Evolutionary conservation across 2,797 vertebrate genomes (phyloP), one percentile per base, ranked within the genome.

Genomic region (Gymnothorax javanicus): DNA sequence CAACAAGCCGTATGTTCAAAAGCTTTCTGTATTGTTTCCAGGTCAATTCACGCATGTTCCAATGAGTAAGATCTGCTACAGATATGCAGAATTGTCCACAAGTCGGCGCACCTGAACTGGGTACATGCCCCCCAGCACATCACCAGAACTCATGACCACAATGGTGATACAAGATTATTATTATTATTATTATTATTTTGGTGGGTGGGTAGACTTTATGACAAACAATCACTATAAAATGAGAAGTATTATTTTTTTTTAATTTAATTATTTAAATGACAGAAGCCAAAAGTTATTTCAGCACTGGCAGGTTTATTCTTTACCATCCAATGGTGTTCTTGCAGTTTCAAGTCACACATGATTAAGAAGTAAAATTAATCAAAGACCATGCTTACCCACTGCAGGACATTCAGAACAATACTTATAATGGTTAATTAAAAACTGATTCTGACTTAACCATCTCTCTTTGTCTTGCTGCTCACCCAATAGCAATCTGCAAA

Each of bases 401-500:
- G 50, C 20, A 17, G 59, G 58, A 27, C 15, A 84, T 27, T 83
- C 56, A 15, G 17, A 83, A 50, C 20, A 7, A 27, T 84, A 25
- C 67, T 84, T 84, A 12, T 57, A 60, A 59, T 2, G 33, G 73
- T 7, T 50, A 43, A 43, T 75, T 33, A 43, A 60, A 43, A 54
- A 15, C 17, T 33, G 83, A 13, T 52, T 84, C 52, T 84, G 83
- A 84, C 71, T 77, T 9, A 25, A 83, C 57, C 25, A 12, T 58
- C 56, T 52, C 75, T 79, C 82, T 59, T 15, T 25, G 33, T 8
- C 9, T 17, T 86, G 9, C 33, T 33, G 81, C 79, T 69, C 84
- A 54, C 62, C 50, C 27, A 73, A 7, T 89, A 96, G 96, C 2
- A n/a, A 15, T 5, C 58, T 89, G 89, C 71, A 96, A 94, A 89